A percentile compares a stretch with the other conserved stretches of the same genome.
Evolutionary conservation across 2,888 invertebrate species (phyloP).

Genomic region (Xestobium rufovillosum): DNA sequence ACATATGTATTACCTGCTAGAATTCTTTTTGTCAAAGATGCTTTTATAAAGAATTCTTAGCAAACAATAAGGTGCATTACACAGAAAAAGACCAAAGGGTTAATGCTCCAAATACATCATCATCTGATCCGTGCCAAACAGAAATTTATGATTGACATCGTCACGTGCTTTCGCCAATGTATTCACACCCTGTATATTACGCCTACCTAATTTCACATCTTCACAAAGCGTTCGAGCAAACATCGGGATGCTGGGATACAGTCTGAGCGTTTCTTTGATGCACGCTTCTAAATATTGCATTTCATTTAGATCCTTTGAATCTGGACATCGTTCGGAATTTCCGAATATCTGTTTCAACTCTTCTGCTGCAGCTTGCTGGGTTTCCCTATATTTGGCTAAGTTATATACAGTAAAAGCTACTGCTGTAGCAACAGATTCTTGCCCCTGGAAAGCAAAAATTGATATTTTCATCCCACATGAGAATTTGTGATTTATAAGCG

Average conservation of each 20-base stretch:
- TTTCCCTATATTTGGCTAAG: conserved; percentile 47
- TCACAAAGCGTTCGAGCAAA: conserved; percentile 53
- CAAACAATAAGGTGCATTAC: too few relatives aligned
- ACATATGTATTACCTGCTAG: too few relatives aligned
- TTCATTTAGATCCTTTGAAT: conserved; percentile 51
- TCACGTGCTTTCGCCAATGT: too few relatives aligned
- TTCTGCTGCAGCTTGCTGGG: conserved; percentile 45
- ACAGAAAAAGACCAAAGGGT: too few relatives aligned
- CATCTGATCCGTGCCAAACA: too few relatives aligned
- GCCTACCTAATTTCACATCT: conserved; percentile 53
- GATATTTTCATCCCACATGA: too few relatives aligned
- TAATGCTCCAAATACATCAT: too few relatives aligned
- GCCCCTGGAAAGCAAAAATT: conserved; percentile 47
- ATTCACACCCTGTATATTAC: too few relatives aligned
- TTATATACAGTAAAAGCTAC: conserved; percentile 50
- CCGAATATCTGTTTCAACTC: conserved; percentile 47
- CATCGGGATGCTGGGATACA: conserved; percentile 62
- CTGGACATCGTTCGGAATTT: conserved; percentile 43
- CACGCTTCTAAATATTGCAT: conserved; percentile 63
- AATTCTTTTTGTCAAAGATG: too few relatives aligned
- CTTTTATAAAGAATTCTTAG: too few relatives aligned
- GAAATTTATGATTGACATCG: too few relatives aligned
- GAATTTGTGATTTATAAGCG: conserved; percentile 1
- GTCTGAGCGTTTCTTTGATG: conserved; percentile 59
- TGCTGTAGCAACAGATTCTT: conserved; percentile 54